A percentile compares a stretch with the other conserved stretches of the same genome.
Evolutionary conservation across 2,797 vertebrate genomes (phyloP).

Genomic region (Syndactyla subalaris): DNA sequence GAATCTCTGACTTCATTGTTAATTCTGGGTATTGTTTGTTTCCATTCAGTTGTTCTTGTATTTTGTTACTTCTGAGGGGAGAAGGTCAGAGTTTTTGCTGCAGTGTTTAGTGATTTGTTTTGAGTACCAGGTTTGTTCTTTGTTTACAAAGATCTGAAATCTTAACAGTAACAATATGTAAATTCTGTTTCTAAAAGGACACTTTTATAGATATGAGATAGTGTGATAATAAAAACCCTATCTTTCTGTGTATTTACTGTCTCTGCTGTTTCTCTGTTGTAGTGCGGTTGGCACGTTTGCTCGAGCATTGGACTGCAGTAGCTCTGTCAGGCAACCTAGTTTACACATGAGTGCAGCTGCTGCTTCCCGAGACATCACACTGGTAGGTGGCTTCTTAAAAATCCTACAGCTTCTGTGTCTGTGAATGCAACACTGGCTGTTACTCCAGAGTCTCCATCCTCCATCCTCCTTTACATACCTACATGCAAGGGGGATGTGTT

Average conservation of each 20-base stretch:
- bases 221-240: neutral
- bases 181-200: neutral
- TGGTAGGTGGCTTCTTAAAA: slow-evolving; percentile 81
- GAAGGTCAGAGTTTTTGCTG: neutral
- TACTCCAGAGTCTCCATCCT: neutral
- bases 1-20: neutral
- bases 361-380: slow-evolving; percentile 94
- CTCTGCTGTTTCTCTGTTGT: neutral
- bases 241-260: neutral
- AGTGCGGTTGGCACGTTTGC: slow-evolving; percentile 96
- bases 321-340: slow-evolving; percentile 95
- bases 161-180: neutral
- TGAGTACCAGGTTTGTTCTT: neutral
- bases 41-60: neutral
- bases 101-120: neutral
- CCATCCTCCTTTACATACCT: neutral
- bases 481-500: accelerated
- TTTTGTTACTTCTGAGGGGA: neutral
- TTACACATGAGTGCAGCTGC: slow-evolving; percentile 98
- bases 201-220: neutral
- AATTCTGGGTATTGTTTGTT: neutral
- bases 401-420: neutral
- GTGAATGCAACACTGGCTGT: neutral
- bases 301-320: slow-evolving; percentile 95
- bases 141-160: neutral